These are phyloP conservation scores for Marcusenius ussheri DNA, from an alignment of 2,113 vertebrate genomes.

Conservation along the genomic window DNA sequence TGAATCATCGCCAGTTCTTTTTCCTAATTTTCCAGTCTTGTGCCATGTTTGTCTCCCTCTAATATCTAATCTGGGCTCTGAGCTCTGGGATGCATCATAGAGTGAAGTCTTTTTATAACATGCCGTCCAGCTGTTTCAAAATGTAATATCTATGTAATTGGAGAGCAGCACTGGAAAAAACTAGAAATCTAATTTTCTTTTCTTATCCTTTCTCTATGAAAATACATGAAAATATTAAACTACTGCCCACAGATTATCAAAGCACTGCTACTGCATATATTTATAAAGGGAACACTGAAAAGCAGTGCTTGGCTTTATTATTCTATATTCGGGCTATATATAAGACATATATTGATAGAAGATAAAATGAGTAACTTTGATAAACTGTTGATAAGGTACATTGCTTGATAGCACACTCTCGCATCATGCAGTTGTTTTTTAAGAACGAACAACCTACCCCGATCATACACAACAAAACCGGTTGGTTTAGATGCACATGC, in stretches of 20 bases:
- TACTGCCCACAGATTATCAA: neutral
- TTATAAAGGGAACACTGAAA: neutral
- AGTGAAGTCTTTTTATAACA: neutral
- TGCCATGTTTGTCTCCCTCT: neutral
- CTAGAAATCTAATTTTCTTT: neutral
- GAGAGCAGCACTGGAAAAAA: neutral
- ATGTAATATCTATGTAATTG: neutral
- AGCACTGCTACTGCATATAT: neutral
- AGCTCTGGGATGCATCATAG: neutral
- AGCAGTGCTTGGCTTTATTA: neutral
- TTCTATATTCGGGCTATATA: neutral
- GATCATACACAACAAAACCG: neutral
- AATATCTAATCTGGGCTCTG: neutral
- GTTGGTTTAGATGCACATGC: neutral
- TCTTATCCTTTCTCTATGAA: neutral
- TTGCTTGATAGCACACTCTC: neutral
- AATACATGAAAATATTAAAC: neutral
- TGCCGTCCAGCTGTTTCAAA: neutral
- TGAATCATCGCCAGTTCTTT: neutral
- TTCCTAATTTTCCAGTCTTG: neutral
- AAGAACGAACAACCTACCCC: neutral
- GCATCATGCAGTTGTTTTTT: neutral
- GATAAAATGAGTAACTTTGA: neutral
- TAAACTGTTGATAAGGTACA: neutral
- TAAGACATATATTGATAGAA: neutral